A percentile compares a stretch with the other conserved stretches of the same genome.
phyloP scores from a whole-genome alignment of 2,888 invertebrate genomes.

The Lumbricus terrestris region DNA sequence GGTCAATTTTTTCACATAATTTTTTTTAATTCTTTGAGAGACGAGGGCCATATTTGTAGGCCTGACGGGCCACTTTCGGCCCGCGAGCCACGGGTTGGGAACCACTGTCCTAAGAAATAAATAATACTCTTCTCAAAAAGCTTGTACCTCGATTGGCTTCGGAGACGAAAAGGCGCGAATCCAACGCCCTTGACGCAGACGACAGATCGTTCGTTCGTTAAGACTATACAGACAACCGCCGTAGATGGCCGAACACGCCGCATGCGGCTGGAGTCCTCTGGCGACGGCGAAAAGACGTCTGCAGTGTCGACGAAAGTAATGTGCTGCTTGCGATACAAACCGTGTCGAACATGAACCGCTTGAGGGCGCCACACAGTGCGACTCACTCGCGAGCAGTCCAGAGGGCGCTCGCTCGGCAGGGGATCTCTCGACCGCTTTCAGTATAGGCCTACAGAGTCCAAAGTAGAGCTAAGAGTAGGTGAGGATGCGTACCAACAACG shows the following conservation, averaged over 20 bases:
- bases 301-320: background rate
- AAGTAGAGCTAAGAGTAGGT: background rate
- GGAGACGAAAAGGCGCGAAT: background rate
- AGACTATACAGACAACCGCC: no score
- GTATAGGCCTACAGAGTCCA: background rate
- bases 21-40: no score
- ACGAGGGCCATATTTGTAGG: no score
- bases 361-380: background rate
- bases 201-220: background rate
- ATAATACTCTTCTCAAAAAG: no score
- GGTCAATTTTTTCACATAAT: no score
- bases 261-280: background rate
- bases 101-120: no score
- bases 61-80: no score
- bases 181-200: background rate
- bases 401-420: background rate
- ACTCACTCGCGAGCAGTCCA: background rate
- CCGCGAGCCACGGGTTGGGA: no score
- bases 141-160: background rate
- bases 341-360: background rate
- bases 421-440: background rate
- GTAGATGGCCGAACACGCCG: background rate
- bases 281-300: background rate
- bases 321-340: background rate
- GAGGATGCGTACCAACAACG: no score